Conservation (phyloP, 2,888 invertebrate species). For the Plagodis pulveraria region DNA sequence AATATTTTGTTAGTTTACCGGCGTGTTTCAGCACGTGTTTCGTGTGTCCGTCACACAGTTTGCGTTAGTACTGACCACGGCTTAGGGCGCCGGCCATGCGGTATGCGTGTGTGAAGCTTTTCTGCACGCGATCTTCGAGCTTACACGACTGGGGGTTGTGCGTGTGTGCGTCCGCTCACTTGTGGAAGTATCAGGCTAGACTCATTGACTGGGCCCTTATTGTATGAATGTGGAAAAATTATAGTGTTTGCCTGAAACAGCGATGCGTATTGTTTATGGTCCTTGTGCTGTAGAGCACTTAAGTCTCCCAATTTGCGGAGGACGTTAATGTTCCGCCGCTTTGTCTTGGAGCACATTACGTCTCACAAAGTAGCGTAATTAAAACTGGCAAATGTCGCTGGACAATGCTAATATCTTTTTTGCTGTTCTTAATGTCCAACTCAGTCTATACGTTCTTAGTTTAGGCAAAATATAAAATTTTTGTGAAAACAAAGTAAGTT, state of each 20-base stretch:
- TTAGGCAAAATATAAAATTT: background rate
- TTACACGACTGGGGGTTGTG: slow-evolving; percentile 76
- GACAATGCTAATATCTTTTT: slow-evolving; percentile 49
- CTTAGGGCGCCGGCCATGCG: slow-evolving; percentile 82
- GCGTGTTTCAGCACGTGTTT: slow-evolving; percentile 82
- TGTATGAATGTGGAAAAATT: slow-evolving; percentile 85
- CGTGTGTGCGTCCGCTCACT: slow-evolving; percentile 75
- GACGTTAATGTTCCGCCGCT: slow-evolving; percentile 71
- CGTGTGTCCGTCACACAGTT: slow-evolving; percentile 85
- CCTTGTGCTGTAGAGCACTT: slow-evolving; percentile 67
- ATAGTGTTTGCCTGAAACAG: slow-evolving; percentile 82
- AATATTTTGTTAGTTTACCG: slow-evolving; percentile 68
- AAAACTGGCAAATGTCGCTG: slow-evolving; percentile 57
- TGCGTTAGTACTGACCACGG: slow-evolving; percentile 84
- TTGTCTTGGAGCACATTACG: slow-evolving; percentile 74
- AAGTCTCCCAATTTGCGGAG: slow-evolving; percentile 76
- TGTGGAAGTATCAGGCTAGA: slow-evolving; percentile 82
- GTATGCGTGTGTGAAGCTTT: slow-evolving; percentile 81
- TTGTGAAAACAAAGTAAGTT: no score
- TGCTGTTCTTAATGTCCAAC: slow-evolving; percentile 35
- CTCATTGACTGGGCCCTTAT: slow-evolving; percentile 85
- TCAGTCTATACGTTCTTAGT: slow-evolving; percentile 13
- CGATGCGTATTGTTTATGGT: slow-evolving; percentile 79
- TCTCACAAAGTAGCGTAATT: slow-evolving; percentile 74
- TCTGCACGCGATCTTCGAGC: slow-evolving; percentile 82